Evolutionary conservation across 1,140 invertebrate species (phyloP).

Genomic region (Zaprionus capensis): DNA sequence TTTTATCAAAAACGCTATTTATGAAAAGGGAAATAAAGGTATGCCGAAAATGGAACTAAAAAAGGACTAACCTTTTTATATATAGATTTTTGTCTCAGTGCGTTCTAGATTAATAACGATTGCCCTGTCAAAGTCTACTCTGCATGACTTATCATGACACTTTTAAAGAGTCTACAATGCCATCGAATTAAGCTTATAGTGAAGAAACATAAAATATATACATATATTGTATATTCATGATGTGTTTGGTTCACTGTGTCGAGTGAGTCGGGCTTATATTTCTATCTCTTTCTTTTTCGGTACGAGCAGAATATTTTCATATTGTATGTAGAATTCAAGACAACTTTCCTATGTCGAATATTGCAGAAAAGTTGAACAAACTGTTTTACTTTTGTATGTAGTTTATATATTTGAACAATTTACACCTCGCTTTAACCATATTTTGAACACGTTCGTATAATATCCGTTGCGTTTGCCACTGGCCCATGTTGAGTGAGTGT

Average conservation of each 20-base stretch:
- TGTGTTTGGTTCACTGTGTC: no score
- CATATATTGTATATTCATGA: no score
- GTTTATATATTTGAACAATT: slow-evolving; percentile 74
- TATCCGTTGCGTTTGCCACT: slow-evolving; percentile 70
- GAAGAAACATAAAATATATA: neutral
- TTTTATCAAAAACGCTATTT: slow-evolving; percentile 18
- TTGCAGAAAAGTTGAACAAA: neutral
- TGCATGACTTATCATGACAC: neutral
- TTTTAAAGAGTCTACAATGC: no score
- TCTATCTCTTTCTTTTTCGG: neutral
- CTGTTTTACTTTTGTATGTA: slow-evolving; percentile 37
- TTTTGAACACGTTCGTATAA: slow-evolving; percentile 76
- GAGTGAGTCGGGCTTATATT: neutral
- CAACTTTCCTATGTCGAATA: neutral
- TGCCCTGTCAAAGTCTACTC: neutral
- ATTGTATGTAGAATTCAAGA: no score
- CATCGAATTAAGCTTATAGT: no score
- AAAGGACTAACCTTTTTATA: neutral
- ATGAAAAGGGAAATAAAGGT: slow-evolving; percentile 15
- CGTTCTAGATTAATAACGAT: neutral
- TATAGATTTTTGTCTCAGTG: slow-evolving; percentile 13
- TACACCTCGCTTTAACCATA: slow-evolving; percentile 74
- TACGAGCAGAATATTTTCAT: neutral
- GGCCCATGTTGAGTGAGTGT: slow-evolving; percentile 34
- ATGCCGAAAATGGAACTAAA: slow-evolving; percentile 15